Base-by-base conservation (phyloP, 2,113 vertebrate genomes). In the Forbesichthys agassizii region DNA sequence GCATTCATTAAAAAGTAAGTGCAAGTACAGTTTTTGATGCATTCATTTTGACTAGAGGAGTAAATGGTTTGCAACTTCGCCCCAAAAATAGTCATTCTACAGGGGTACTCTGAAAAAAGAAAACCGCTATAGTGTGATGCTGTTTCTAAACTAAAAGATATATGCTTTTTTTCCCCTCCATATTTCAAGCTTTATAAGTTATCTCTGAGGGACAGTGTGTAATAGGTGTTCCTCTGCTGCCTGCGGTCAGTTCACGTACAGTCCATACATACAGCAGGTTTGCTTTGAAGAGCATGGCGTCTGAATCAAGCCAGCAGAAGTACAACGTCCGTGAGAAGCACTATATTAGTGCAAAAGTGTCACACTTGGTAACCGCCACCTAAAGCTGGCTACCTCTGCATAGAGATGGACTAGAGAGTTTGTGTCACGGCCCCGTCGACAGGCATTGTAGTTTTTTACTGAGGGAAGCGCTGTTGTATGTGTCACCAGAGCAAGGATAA, bases 1-100 rank as follows among this genome's bases (percentile, higher is more conserved):
- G 95, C 94, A 96, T 90, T 94, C 91, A 94, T 95, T 95, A 97
- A 96, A 96, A 96, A 95, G 91, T 93, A 94, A 95, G 94, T 95
- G 95, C 95, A 97, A 95, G 94, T 94, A 95, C 91, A 95, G 95
- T 93, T 95, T 93, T 93, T 91, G 91, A 96, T 95, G 95, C 95
- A 97, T 96, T 97, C 92, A 93, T 89, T 96, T 94, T 92, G 93
- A 95, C 84, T 84, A 88, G 80, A 88, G 82, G 87, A 86, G 75
- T 88, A 88, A 87, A 85, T 88, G 88, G 81, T 90, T 90, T 85
- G 84, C 84, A 87, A 72, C 36, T 27, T 85, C 18, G 56, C 88
- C 88, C 88, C 68, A 53, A 80, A 88, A 88, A 86, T 77, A 88
- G 68, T 88, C 84, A 85, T 84, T 89, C 93, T 93, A 94, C 90